Percentiles rank a stretch among this genome's conserved stretches.
phyloP scores from a whole-genome alignment of 2,888 invertebrate species.

The Erebia ligea region DNA sequence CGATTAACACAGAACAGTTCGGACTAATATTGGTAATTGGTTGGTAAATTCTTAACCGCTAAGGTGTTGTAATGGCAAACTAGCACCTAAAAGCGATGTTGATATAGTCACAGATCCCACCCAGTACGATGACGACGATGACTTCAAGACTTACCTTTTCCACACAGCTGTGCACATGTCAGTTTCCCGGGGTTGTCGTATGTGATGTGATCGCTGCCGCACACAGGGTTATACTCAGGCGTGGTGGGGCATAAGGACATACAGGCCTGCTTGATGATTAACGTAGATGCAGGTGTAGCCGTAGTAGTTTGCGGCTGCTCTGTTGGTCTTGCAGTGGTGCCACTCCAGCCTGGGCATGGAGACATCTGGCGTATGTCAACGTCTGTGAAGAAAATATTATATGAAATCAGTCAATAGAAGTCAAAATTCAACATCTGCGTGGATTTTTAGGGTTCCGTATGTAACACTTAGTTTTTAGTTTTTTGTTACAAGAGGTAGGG shows the following conservation, averaged over 20 bases:
- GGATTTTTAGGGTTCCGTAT: too few relatives aligned
- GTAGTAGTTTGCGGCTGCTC: not conserved
- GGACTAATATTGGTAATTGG: too few relatives aligned
- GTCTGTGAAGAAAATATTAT: slow-evolving; percentile 15
- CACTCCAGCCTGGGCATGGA: slow-evolving; percentile 3
- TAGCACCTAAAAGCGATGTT: too few relatives aligned
- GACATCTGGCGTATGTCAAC: slow-evolving; percentile 18
- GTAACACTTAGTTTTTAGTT: too few relatives aligned
- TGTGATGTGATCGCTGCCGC: slow-evolving; percentile 58
- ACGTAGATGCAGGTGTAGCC: not conserved
- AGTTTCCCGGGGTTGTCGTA: slow-evolving; percentile 58
- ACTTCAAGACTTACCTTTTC: slow-evolving; percentile 49
- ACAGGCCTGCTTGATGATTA: slow-evolving; percentile 37
- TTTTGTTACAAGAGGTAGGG: too few relatives aligned
- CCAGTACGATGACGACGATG: too few relatives aligned
- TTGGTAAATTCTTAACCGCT: too few relatives aligned
- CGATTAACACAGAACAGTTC: too few relatives aligned
- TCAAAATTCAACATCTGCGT: too few relatives aligned
- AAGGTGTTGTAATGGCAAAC: too few relatives aligned
- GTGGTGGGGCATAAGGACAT: slow-evolving; percentile 52
- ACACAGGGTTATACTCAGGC: slow-evolving; percentile 64
- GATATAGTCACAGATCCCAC: too few relatives aligned
- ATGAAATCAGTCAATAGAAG: too few relatives aligned
- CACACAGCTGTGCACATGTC: slow-evolving; percentile 61
- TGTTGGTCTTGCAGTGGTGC: not conserved